phyloP scores from a whole-genome alignment of 2,797 vertebrate genomes.

The Takifugu ocellatus region DNA sequence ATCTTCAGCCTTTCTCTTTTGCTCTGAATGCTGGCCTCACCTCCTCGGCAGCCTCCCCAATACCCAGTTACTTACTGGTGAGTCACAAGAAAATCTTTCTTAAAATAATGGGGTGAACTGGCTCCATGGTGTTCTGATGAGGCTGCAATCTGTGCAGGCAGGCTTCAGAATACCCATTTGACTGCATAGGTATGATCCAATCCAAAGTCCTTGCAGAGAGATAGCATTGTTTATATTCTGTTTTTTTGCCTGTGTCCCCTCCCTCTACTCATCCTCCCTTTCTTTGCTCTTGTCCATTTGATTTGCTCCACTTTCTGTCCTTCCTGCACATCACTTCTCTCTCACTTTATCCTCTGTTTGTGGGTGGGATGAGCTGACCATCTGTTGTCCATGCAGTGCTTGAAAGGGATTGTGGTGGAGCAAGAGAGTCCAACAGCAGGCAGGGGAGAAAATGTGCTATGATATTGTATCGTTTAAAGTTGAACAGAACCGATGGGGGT shows the following conservation, averaged over 20 bases:
- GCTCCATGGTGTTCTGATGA: conserved; percentile 38
- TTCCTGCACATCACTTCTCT: conserved; percentile 40
- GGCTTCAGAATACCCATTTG: conserved; percentile 14
- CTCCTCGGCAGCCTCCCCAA: not conserved
- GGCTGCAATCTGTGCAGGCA: conserved; percentile 33
- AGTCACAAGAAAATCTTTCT: conserved; percentile 53
- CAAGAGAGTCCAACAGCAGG: conserved; percentile 25
- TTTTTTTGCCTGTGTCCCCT: not conserved
- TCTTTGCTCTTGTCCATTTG: not conserved
- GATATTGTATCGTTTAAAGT: conserved; percentile 60
- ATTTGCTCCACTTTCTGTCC: conserved; percentile 57
- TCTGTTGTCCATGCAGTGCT: conserved; percentile 67
- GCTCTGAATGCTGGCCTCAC: not conserved
- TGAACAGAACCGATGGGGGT: conserved; percentile 38
- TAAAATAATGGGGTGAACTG: conserved; percentile 51
- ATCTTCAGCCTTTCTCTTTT: conserved; percentile 18
- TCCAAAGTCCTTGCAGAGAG: conserved; percentile 1
- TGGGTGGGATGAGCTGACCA: conserved; percentile 69
- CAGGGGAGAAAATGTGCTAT: conserved; percentile 22
- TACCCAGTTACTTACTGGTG: conserved; percentile 20
- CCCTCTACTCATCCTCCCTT: not conserved
- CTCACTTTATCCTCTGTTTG: conserved; percentile 55
- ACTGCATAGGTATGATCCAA: conserved; percentile 7
- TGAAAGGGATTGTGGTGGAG: conserved; percentile 53
- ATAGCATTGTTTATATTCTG: not conserved